Evolutionary conservation across 2,113 vertebrate species (phyloP).

Genomic region (Naja naja): DNA sequence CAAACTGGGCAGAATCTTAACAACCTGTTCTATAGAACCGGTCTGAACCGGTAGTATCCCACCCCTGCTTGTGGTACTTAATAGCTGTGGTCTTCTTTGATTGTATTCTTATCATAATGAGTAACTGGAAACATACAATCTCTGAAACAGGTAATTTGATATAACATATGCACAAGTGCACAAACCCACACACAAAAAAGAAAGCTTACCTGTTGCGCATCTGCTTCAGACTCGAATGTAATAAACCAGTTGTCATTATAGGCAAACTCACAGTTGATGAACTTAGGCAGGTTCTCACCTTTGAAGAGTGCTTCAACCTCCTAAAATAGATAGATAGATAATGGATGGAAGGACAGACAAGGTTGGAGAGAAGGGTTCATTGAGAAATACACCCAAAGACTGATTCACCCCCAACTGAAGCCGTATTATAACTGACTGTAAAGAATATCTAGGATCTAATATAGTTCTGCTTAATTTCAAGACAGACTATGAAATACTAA

Average conservation of each 20-base stretch:
- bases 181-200: not conserved
- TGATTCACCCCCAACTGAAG: not conserved
- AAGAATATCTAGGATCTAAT: not conserved
- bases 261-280: constrained; percentile 95
- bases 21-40: too few species aligned
- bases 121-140: too few species aligned
- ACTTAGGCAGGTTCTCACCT: constrained; percentile 86
- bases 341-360: too few species aligned
- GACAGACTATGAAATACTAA: too few species aligned
- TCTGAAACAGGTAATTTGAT: too few species aligned
- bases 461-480: not conserved
- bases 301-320: constrained; percentile 94
- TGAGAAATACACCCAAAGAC: not conserved
- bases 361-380: constrained; percentile 4
- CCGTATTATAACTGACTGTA: not conserved
- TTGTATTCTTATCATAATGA: not conserved
- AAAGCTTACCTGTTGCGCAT: constrained; percentile 87
- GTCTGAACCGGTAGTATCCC: too few species aligned
- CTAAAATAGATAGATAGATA: constrained; percentile 62
- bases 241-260: constrained; percentile 97
- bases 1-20: too few species aligned
- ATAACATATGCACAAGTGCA: not conserved
- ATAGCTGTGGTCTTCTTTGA: not conserved
- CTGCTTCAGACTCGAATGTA: constrained; percentile 90
- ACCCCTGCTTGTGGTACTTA: too few species aligned